Evolutionary conservation across 2,797 vertebrate genomes (phyloP).

Genomic region (Benthosema pterotum): DNA sequence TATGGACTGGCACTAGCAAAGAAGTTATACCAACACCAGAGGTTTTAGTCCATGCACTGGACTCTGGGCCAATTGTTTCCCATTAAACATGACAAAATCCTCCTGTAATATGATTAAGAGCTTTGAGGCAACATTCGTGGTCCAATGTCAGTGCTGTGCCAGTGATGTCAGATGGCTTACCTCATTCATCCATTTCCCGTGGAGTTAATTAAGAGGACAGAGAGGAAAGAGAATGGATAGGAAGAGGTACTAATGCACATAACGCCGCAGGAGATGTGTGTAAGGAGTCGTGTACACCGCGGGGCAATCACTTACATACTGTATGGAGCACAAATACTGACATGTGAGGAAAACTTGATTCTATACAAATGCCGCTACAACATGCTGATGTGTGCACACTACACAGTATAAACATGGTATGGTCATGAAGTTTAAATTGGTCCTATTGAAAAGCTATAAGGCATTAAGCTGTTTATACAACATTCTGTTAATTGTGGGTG

Average conservation of each 20-base stretch:
- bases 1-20: not conserved
- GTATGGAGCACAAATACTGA: too few species aligned
- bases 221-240: not conserved
- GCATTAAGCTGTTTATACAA: too few species aligned
- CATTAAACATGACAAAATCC: conserved; percentile 2
- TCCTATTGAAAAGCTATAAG: too few species aligned
- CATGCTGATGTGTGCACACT: too few species aligned
- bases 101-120: conserved; percentile 3
- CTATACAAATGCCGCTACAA: not conserved
- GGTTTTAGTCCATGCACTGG: not conserved
- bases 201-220: not conserved
- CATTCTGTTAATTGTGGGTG: too few species aligned
- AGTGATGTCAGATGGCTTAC: conserved; percentile 1
- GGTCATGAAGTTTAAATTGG: too few species aligned
- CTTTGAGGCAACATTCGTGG: conserved; percentile 5
- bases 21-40: not conserved
- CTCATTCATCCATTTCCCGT: not conserved
- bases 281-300: too few species aligned
- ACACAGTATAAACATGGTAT: too few species aligned
- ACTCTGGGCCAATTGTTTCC: not conserved
- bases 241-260: too few species aligned
- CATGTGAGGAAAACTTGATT: not conserved
- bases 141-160: not conserved
- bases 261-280: too few species aligned
- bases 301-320: too few species aligned